Base-by-base conservation (phyloP, 2,113 vertebrate species). In the Hipposideros armiger region DNA sequence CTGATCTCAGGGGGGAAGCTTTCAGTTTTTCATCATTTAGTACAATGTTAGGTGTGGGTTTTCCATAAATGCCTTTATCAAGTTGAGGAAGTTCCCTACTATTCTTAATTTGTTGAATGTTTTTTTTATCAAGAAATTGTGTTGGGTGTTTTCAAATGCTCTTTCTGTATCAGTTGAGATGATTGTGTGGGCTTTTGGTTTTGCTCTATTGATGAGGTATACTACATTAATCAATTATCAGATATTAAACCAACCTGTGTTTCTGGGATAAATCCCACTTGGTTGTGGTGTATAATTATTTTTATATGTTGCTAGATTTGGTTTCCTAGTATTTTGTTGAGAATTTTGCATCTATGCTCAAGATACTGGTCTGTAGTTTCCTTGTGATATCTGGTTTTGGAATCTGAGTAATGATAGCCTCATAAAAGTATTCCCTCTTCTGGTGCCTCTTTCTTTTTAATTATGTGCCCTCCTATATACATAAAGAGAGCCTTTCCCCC, bases 21-120 rank as follows among this genome's bases (percentile, higher is more conserved):
- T 66, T 80, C 72, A 54, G 5, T 74, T 87, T 90, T 92, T 89
- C 32, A 73, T 26, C 20, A 50, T 92, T 83, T 92, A 89, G 11
- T 69, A 40, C 64, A 52, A 52, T 70, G 17, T 69, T 94, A 69
- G 7, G 2, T 83, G 2, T 87, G 30, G 5, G 6, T 42, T 62
- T 87, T 94, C 70, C 6, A 83, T 87, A 70, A 83, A 83, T 45
- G 26, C 19, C 3, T 56, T 91, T 87, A 62, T 88, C 45, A 85
- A 45, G 3, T 24, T 76, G 42, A 88, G 13, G 13, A 89, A 66
- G 16, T 85, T 69, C 22, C 32, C 73, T 74, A 36, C 40, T 83
- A 28, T 24, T 52, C 9, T n/a, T 94, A 56, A 77, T 77, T 86
- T 88, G 24, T 42, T 78, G 14, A 67, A 45, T 56, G 64, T 17